Conservation (phyloP, 2,888 invertebrate species). For the Abrostola tripartita region DNA sequence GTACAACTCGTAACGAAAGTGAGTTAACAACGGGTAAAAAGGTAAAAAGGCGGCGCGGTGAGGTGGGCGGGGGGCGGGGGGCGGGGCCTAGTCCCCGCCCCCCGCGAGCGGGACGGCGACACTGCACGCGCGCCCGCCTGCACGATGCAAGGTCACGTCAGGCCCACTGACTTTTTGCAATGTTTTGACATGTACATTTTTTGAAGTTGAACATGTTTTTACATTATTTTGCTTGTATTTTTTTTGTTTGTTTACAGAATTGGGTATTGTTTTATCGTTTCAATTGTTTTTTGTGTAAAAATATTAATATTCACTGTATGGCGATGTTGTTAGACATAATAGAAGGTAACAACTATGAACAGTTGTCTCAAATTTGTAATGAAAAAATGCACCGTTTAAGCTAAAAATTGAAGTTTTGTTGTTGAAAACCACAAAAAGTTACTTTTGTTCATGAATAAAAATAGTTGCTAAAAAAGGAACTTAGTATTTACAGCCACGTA, state of each 20-base stretch:
- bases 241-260: neutral
- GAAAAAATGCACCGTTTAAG: no score
- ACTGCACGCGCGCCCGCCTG: conserved; percentile 58
- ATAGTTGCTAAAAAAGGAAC: neutral
- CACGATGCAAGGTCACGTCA: conserved; percentile 78
- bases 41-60: conserved; percentile 77
- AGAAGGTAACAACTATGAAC: no score
- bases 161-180: conserved; percentile 60
- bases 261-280: neutral
- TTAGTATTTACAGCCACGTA: neutral
- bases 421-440: no score
- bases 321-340: no score
- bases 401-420: no score
- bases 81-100: conserved; percentile 77
- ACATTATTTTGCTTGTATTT: conserved; percentile 2
- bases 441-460: neutral
- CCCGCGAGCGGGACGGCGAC: conserved; percentile 75
- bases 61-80: conserved; percentile 82
- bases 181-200: conserved; percentile 66
- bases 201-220: conserved; percentile 20
- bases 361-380: no score
- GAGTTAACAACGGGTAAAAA: conserved; percentile 77
- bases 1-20: conserved; percentile 69
- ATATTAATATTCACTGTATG: no score
- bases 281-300: no score